Conservation (phyloP, 2,113 vertebrate species). For the Eptatretus burgeri region DNA sequence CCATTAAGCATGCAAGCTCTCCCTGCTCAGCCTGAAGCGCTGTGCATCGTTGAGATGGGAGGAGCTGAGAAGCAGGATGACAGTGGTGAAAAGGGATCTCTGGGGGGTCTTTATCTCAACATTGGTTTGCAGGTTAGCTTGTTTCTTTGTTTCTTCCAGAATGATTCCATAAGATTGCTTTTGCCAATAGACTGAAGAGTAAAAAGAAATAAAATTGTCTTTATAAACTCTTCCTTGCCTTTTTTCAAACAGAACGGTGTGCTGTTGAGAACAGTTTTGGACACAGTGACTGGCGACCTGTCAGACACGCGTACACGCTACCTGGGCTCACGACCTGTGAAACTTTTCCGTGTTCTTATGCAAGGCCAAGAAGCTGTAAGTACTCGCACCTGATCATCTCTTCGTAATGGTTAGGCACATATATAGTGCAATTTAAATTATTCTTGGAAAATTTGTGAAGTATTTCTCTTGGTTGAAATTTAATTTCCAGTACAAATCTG, state of each 20-base stretch:
- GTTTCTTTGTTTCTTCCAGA: rapidly evolving
- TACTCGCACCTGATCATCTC: neutral
- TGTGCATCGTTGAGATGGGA: constrained; percentile 96
- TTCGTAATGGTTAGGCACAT: no score
- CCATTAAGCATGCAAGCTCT: constrained; percentile 91
- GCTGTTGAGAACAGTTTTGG: constrained; percentile 59
- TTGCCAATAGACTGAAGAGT: no score
- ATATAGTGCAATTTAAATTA: no score
- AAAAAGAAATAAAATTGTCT: no score
- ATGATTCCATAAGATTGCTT: no score
- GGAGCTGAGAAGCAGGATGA: constrained; percentile 89
- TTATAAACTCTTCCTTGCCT: no score
- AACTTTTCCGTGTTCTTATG: constrained; percentile 84
- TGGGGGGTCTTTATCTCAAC: constrained; percentile 86
- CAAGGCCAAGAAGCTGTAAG: constrained; percentile 95
- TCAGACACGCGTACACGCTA: constrained; percentile 85
- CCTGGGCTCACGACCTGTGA: constrained; percentile 69
- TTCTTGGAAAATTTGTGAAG: no score
- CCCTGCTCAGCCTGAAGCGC: constrained; percentile 65
- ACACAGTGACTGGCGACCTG: constrained; percentile 71
- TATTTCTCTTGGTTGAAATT: neutral
- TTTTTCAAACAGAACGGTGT: constrained; percentile 42
- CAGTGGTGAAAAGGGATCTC: constrained; percentile 60
- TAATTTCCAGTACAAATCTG: neutral
- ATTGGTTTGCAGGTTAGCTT: constrained; percentile 70